Evolutionary conservation across 2,888 invertebrate genomes (phyloP), one percentile per base, ranked within the genome.

Genomic region (Torymus texanus): DNA sequence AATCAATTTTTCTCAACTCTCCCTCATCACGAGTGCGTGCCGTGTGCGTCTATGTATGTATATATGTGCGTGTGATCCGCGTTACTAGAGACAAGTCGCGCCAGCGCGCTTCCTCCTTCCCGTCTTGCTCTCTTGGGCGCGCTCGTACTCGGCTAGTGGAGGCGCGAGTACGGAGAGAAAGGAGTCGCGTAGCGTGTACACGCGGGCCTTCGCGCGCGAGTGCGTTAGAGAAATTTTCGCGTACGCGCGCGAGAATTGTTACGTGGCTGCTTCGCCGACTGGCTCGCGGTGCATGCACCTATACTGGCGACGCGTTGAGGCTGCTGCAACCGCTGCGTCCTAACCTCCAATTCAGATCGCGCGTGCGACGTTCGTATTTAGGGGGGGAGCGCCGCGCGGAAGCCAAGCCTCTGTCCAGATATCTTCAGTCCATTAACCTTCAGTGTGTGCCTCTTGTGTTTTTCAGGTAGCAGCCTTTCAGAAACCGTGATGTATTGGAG

Each of bases 401-500:
- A 62, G 14, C 8, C 41, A 41, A 41, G 41, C 41, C 41, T 41
- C 41, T 41, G 8, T 41, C 41, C 41, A 41, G 41, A 41, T 8
- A 41, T 41, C 41, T 41, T 41, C 41, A 41, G 41, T 8, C 8
- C 41, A 8, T 41, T 41, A 41, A 41, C 41, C 8, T 1, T 41
- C 41, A 8, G 41, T 41, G 41, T 18, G 50, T 59, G 16, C 21
- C 29, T 72, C 41, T 65, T 29, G 71, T 55, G 51, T 5, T 56
- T 75, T 67, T 29, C 79, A 78, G 81, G 81, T 78, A 79, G 79
- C 66, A 81, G 74, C 79, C 50, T 53, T 75, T 59, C 21, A 18
- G 68, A 59, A 77, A 77, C 84, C 90, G 90, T 90, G 90, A 90
- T 90, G 90, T 84, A 83, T 90, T 88, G 89, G 88, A 89, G 89